phyloP scores from a whole-genome alignment of 2,888 invertebrate genomes.

The Phymatocera aterrima region DNA sequence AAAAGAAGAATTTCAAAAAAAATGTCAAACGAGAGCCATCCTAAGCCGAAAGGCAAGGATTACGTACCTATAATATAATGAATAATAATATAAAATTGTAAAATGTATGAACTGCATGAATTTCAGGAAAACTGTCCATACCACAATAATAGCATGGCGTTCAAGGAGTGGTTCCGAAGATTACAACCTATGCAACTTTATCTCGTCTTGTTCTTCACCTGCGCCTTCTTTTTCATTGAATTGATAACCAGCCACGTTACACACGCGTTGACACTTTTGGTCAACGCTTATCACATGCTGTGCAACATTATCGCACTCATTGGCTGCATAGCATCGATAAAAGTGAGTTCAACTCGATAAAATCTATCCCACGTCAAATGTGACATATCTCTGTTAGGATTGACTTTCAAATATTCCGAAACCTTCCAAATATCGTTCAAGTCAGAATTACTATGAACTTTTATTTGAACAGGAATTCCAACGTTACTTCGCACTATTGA shows the following conservation, averaged over 20 bases:
- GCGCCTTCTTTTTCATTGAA: slow-evolving; percentile 87
- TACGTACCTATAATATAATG: too few relatives aligned
- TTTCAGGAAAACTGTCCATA: background rate
- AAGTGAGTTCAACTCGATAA: slow-evolving; percentile 79
- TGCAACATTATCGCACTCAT: slow-evolving; percentile 93
- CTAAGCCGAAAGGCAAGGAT: too few relatives aligned
- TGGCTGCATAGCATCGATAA: slow-evolving; percentile 87
- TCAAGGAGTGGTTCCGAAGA: slow-evolving; percentile 86
- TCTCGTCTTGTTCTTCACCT: slow-evolving; percentile 84
- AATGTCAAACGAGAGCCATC: too few relatives aligned
- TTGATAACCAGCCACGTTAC: slow-evolving; percentile 92
- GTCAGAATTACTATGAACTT: background rate
- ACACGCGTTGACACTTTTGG: slow-evolving; percentile 92
- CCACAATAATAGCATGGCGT: slow-evolving; percentile 80
- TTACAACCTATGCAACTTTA: slow-evolving; percentile 86
- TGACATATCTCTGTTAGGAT: too few relatives aligned
- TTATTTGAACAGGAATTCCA: background rate
- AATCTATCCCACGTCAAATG: too few relatives aligned
- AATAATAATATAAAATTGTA: too few relatives aligned
- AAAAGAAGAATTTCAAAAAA: too few relatives aligned
- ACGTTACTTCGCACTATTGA: background rate
- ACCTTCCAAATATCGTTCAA: background rate
- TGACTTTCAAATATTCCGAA: too few relatives aligned
- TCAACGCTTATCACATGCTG: slow-evolving; percentile 96
- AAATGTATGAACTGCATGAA: background rate